Evolutionary conservation across 2,113 vertebrate genomes (phyloP), one percentile per base, ranked within the genome.

Genomic region (Lichenostomus cassidix): DNA sequence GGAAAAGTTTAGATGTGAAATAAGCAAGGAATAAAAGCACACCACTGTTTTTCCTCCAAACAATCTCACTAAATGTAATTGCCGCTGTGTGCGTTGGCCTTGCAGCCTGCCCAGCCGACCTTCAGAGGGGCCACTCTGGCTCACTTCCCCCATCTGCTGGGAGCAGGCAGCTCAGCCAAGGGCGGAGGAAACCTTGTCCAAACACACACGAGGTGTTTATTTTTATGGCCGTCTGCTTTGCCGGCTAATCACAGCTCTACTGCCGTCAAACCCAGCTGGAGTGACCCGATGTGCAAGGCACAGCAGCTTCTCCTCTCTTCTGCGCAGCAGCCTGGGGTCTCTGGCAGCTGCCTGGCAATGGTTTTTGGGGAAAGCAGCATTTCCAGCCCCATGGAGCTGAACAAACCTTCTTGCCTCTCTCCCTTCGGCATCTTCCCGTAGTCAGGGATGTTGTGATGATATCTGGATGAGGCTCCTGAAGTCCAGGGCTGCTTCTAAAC

Each of bases 101-200:
- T 49, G 49, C 70, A 22, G 41, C 0, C 47, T 10, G 69, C n/a
- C 49, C 62, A 28, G 6, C 17, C 15, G 10, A 13, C 31, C 3
- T 19, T n/a, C 46, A 0, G 5, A 1, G 3, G 24, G 82, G 80
- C 53, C 84, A 9, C 47, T 37, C 19, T 10, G 44, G 92, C 90
- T 93, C 88, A 1, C 76, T 77, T 35, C 70, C 87, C 79, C 87
- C 87, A 77, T 83, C 79, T 90, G 87, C 87, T 37, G 87, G 87
- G 87, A 83, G 41, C 31, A 4, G n/a, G 52, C 64, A 19, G 63
- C 84, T 33, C 73, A 11, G 84, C 73, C 74, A 20, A 62, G 84
- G 84, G 19, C 55, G n/a, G 64, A 46, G 47, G 35, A 37, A 37
- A 10, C 46, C 25, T 11, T 76, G 89, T 53, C 15, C 65, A 8